Evolutionary conservation across 2,888 invertebrate species (phyloP).

Genomic region (Idaea straminata): DNA sequence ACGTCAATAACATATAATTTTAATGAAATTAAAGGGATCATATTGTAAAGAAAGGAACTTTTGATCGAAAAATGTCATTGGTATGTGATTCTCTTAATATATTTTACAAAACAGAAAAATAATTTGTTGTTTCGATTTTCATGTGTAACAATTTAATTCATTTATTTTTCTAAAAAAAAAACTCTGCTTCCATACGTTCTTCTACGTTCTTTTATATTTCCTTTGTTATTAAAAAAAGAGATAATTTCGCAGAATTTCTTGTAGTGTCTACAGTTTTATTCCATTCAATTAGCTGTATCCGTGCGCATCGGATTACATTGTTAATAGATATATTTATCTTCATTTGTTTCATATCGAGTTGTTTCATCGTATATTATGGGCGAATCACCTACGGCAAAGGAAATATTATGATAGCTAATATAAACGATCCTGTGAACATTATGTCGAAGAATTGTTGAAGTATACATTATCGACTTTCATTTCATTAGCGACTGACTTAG

Average conservation of each 20-base stretch:
- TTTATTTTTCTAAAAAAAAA: no score
- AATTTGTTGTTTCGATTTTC: no score
- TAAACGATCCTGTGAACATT: conserved; percentile 36
- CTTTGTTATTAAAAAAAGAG: no score
- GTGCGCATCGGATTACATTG: background rate
- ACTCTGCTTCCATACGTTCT: no score
- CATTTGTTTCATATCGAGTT: background rate
- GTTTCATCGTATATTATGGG: background rate
- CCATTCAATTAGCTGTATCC: background rate
- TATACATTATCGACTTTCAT: conserved; percentile 50
- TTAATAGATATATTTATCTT: background rate
- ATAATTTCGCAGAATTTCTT: background rate
- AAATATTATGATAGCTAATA: conserved; percentile 49
- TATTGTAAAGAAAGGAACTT: no score
- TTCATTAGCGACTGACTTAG: conserved; percentile 51
- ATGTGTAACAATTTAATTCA: no score
- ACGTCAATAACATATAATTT: conserved; percentile 37
- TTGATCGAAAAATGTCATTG: conserved; percentile 21
- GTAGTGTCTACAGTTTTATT: background rate
- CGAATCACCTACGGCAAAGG: conserved; percentile 16
- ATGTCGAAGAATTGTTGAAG: conserved; percentile 37
- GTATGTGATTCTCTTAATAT: no score
- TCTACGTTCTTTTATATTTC: no score
- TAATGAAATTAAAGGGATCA: conserved; percentile 34
- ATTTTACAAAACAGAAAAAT: no score